Conservation (phyloP, 1,140 invertebrate species). For the Tetragnatha versicolor region DNA sequence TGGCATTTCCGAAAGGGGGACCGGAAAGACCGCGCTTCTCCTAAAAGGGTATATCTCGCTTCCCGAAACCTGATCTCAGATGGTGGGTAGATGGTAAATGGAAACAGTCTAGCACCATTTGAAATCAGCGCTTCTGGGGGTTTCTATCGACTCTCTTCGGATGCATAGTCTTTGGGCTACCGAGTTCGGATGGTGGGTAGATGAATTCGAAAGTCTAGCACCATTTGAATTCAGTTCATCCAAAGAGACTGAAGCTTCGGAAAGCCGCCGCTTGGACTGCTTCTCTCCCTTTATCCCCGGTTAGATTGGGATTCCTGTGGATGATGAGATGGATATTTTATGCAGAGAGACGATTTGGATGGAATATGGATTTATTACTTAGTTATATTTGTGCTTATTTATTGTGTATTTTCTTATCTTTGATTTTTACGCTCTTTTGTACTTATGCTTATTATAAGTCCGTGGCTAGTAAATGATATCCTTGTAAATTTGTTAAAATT, state of each 20-base stretch:
- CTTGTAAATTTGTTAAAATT: too few species aligned
- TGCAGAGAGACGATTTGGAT: too few species aligned
- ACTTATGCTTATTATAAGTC: too few species aligned
- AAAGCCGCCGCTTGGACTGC: neutral
- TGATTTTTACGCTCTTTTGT: too few species aligned
- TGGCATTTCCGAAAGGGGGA: too few species aligned
- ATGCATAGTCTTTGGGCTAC: slow-evolving; percentile 52
- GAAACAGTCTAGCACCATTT: slow-evolving; percentile 54
- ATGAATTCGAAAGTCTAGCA: slow-evolving; percentile 47
- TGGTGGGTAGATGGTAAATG: slow-evolving; percentile 53
- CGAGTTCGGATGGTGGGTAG: slow-evolving; percentile 55
- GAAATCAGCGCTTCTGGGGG: slow-evolving; percentile 57
- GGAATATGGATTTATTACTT: too few species aligned
- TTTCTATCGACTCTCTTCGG: neutral
- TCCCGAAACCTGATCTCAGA: slow-evolving; percentile 56
- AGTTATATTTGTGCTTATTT: too few species aligned
- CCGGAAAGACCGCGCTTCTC: neutral
- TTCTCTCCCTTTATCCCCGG: too few species aligned
- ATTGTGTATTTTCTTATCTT: too few species aligned
- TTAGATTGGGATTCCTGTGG: too few species aligned
- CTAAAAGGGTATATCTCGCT: neutral
- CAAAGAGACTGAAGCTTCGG: slow-evolving; percentile 24
- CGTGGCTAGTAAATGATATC: too few species aligned
- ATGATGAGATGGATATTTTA: too few species aligned
- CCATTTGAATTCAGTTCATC: slow-evolving; percentile 57